Conservation (phyloP, 2,888 invertebrate species). For the Trachelus troglodyta region DNA sequence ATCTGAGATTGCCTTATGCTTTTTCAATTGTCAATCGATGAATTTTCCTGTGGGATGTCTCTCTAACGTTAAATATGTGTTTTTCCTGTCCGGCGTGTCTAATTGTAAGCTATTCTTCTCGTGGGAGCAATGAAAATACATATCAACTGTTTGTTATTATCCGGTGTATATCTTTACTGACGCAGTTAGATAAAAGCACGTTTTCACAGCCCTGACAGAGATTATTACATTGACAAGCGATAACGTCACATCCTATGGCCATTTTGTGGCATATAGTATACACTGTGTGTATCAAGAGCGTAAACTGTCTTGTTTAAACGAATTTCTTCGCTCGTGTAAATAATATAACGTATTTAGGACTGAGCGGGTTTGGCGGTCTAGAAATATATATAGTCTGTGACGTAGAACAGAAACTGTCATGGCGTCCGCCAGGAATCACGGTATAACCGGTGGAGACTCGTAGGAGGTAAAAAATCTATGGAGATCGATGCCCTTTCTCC, state of each 20-base stretch:
- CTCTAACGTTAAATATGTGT: no score
- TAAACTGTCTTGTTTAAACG: neutral
- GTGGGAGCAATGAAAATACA: neutral
- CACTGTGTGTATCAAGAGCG: neutral
- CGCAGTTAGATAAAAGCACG: neutral
- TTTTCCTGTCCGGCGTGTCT: no score
- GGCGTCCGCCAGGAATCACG: neutral
- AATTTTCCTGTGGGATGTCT: no score
- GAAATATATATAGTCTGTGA: neutral
- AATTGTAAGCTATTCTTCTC: no score
- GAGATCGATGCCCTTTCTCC: neutral
- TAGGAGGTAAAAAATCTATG: neutral
- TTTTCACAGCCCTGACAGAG: neutral
- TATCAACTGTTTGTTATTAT: neutral
- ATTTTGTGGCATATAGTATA: neutral
- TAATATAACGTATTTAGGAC: neutral
- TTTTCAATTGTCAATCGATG: no score
- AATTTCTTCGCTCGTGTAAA: neutral
- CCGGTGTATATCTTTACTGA: neutral
- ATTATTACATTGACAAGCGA: neutral
- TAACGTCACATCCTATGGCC: neutral
- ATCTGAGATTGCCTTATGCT: no score
- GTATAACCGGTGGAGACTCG: neutral
- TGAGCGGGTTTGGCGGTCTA: neutral
- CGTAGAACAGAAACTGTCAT: neutral